Base-by-base conservation (phyloP, 2,113 vertebrate species). In the Sus scrofa region DNA sequence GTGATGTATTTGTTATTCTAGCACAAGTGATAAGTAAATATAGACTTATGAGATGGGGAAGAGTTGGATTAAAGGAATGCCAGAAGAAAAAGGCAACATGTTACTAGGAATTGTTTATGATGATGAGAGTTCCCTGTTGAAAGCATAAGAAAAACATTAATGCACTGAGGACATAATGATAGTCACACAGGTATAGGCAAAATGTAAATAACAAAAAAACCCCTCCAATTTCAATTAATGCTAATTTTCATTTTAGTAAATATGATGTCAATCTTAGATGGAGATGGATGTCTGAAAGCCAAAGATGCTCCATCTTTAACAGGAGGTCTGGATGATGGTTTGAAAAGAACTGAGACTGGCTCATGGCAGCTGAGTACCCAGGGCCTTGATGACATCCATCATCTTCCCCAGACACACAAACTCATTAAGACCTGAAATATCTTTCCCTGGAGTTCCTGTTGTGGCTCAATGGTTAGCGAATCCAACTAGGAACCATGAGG, bases 1-100 rank as follows among this genome's bases (percentile, higher is more conserved):
- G 27, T 18, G n/a, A 27, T 65, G 19, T 56, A 60, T 97, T 92
- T 92, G 58, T 96, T 93, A 78, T 63, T 56, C 63, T 24, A 79
- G 63, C 24, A 26, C 13, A 37, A 84, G 58, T 10, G 52, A 82
- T 70, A 37, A 96, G 56, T 89, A 70, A 37, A 74, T 87, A 62
- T 39, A 54, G 37, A 74, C 6, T 50, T 85, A 30, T 44, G 60
- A 65, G 44, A 44, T 44, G 7, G 30, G 37, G 2, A 85, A 56
- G 32, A 20, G 6, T 3, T 27, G 32, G 34, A 37, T 78, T 20
- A 50, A 52, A 75, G 3, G 10, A 84, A 27, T 27, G 2, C 3
- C 20, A 39, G 18, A 34, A 30, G 19, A 78, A 75, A 77, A 74
- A 34, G 39, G 30, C 4, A 60, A 12, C 3, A 2, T 44, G 22